These are phyloP conservation scores for Chloroceryle amazona DNA, from an alignment of 2,797 vertebrate genomes.

Conservation along the genomic window DNA sequence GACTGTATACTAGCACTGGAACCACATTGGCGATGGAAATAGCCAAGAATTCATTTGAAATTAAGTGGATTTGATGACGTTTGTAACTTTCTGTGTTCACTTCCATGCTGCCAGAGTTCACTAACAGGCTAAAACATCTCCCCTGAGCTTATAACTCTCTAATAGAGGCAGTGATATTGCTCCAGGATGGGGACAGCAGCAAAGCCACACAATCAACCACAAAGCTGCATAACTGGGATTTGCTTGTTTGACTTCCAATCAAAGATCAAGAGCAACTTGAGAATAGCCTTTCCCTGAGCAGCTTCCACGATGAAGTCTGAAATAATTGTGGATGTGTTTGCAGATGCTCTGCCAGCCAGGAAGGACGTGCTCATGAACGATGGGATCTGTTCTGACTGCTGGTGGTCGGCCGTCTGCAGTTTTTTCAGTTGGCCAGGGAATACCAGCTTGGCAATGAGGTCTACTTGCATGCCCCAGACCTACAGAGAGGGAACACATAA, in stretches of 20 bases:
- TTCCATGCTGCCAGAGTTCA: background rate
- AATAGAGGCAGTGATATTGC: background rate
- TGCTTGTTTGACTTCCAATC: background rate
- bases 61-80: background rate
- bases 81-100: background rate
- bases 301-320: fast-evolving
- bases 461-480: background rate
- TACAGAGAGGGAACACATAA: background rate
- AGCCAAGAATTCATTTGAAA: background rate
- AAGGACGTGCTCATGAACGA: fast-evolving
- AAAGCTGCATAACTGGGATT: background rate
- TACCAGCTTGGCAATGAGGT: background rate
- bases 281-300: background rate
- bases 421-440: background rate
- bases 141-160: background rate
- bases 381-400: background rate
- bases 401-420: fast-evolving
- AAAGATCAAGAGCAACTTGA: background rate
- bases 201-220: fast-evolving
- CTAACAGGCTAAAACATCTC: background rate
- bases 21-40: background rate
- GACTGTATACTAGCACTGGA: background rate
- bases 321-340: background rate
- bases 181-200: background rate
- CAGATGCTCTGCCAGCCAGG: background rate